Evolutionary conservation across 1,140 invertebrate species (phyloP).

Genomic region (Zaprionus nigranus): DNA sequence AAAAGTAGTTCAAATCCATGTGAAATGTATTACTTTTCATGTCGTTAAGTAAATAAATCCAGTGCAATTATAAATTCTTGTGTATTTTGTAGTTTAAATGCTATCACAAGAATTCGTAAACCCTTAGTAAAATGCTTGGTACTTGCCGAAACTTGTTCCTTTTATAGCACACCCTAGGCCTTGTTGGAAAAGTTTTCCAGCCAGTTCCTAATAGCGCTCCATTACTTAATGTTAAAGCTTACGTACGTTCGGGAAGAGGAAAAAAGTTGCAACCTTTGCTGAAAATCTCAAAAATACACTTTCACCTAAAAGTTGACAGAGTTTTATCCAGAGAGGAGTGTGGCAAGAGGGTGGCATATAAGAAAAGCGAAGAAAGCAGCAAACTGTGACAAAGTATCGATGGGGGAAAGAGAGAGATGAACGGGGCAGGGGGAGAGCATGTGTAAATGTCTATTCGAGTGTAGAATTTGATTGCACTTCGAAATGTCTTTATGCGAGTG

Average conservation of each 20-base stretch:
- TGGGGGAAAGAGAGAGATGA: too few relatives aligned
- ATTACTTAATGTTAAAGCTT: conserved; percentile 76
- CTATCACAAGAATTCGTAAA: conserved; percentile 11
- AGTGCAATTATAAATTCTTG: conserved; percentile 18
- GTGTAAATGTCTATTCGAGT: conserved; percentile 78
- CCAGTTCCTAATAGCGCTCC: conserved; percentile 50
- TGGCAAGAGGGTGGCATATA: not conserved
- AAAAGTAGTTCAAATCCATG: not conserved
- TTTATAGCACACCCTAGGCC: conserved; percentile 35
- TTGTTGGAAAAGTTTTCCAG: conserved; percentile 34
- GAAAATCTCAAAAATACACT: conserved; percentile 63
- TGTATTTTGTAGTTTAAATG: conserved; percentile 24
- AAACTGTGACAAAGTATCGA: conserved; percentile 76
- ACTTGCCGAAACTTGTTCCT: conserved; percentile 19
- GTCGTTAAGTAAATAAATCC: not conserved
- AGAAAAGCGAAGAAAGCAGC: conserved; percentile 38
- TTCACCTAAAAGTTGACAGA: conserved; percentile 78
- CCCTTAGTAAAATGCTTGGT: conserved; percentile 11
- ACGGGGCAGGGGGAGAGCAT: conserved; percentile 13
- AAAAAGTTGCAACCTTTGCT: conserved; percentile 61
- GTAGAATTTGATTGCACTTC: conserved; percentile 82
- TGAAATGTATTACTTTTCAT: conserved; percentile 4
- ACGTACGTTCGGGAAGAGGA: conserved; percentile 52
- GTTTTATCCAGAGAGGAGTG: conserved; percentile 17
- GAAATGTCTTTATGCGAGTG: conserved; percentile 78